Conservation (phyloP, 2,888 invertebrate genomes). For the Osedax frankpressi region DNA sequence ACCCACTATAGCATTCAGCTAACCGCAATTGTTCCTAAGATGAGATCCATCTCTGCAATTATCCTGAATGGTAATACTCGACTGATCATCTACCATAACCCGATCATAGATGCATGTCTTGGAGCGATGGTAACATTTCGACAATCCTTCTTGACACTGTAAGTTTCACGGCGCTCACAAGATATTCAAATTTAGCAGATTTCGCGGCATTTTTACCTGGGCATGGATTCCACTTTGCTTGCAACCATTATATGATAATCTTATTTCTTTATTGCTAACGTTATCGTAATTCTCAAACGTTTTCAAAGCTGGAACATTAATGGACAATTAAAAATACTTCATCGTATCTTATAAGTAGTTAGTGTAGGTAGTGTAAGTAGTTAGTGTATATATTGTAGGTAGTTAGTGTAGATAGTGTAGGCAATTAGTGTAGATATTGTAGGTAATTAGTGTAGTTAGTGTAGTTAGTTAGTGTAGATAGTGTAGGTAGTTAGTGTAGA, state of each 20-base stretch:
- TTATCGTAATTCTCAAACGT: not conserved
- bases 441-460: too few species aligned
- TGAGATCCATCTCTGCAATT: slow-evolving; percentile 24
- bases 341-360: too few species aligned
- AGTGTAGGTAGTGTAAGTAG: too few species aligned
- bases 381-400: too few species aligned
- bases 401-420: too few species aligned
- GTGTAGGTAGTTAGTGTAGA: too few species aligned
- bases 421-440: too few species aligned
- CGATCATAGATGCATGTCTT: slow-evolving; percentile 20
- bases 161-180: not conserved
- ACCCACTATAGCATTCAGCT: too few species aligned
- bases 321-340: too few species aligned
- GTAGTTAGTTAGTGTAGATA: too few species aligned
- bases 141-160: not conserved
- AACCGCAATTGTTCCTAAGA: slow-evolving; percentile 23
- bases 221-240: not conserved
- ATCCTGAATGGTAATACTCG: not conserved
- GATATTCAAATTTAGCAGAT: too few species aligned
- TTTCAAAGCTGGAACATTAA: not conserved
- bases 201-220: not conserved
- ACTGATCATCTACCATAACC: slow-evolving; percentile 6
- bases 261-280: not conserved
- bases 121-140: slow-evolving; percentile 15
- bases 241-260: not conserved